These are phyloP conservation scores for Amiota minor DNA, from an alignment of 2,888 invertebrate species.

Conservation along the genomic window DNA sequence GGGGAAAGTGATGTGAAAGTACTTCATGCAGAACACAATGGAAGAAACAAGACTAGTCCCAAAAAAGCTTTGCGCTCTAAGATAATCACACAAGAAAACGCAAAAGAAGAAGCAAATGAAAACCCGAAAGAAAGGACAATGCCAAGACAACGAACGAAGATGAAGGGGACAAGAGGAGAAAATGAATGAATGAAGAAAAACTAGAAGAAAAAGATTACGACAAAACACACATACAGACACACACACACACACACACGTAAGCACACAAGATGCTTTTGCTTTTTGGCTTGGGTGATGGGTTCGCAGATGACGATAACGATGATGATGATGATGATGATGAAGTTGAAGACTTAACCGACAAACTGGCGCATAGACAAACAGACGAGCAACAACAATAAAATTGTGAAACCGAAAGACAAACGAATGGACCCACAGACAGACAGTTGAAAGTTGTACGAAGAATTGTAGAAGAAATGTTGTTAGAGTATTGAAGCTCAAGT, in stretches of 20 bases:
- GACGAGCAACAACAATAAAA: neutral
- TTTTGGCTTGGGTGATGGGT: neutral
- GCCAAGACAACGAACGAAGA: neutral
- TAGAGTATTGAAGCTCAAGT: slow-evolving; percentile 34
- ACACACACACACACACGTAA: neutral
- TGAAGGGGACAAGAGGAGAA: neutral
- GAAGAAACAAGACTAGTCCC: slow-evolving; percentile 2
- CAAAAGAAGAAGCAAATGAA: too few species aligned
- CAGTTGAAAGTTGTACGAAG: neutral
- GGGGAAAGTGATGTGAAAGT: slow-evolving; percentile 36
- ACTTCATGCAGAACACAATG: slow-evolving; percentile 62
- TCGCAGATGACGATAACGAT: neutral
- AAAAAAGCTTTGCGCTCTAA: slow-evolving; percentile 20
- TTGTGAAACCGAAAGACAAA: neutral
- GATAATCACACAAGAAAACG: slow-evolving; percentile 24
- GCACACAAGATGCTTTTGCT: too few species aligned
- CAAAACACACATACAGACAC: neutral
- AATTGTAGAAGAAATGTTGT: slow-evolving; percentile 20
- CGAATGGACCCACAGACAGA: neutral
- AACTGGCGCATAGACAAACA: slow-evolving; percentile 41
- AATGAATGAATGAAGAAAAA: slow-evolving; percentile 36
- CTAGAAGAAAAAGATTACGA: neutral
- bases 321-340: neutral
- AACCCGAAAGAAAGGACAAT: too few species aligned
- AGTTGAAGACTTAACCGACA: slow-evolving; percentile 41